Percentiles rank a stretch among this genome's conserved stretches.
Evolutionary conservation across 2,888 invertebrate genomes (phyloP).

Genomic region (Encarsia formosa): DNA sequence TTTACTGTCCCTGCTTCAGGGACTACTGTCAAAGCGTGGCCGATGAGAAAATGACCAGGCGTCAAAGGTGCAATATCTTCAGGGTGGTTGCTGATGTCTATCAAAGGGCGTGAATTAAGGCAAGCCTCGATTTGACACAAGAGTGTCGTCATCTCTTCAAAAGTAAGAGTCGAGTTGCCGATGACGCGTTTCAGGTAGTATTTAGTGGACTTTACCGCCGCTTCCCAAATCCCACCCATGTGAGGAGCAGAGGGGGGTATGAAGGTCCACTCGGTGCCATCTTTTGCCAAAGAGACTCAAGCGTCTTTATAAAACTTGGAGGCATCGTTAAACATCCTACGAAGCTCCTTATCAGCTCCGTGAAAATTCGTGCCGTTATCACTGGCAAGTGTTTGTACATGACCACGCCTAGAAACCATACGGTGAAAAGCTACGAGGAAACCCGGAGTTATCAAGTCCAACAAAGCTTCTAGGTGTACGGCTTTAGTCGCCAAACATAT

Average conservation of each 20-base stretch:
- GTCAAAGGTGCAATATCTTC: not conserved
- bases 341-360: slow-evolving; percentile 8
- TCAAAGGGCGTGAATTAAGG: not conserved
- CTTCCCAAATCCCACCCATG: not conserved
- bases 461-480: slow-evolving; percentile 16
- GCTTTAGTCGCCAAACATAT: slow-evolving; percentile 21
- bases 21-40: not conserved
- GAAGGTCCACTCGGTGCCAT: not conserved
- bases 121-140: not conserved
- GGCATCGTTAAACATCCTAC: slow-evolving; percentile 7
- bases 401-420: not conserved
- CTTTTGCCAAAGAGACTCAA: not conserved
- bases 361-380: slow-evolving; percentile 22
- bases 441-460: slow-evolving; percentile 11
- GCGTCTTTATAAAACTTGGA: not conserved
- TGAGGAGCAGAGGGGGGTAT: not conserved
- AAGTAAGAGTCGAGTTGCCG: not conserved
- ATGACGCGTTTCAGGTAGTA: not conserved
- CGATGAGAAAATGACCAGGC: not conserved
- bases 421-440: slow-evolving; percentile 9
- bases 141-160: not conserved
- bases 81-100: not conserved
- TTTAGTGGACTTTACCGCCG: slow-evolving; percentile 3
- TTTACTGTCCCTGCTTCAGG: not conserved
- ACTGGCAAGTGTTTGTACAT: slow-evolving; percentile 2